Evolutionary conservation across 2,797 vertebrate genomes (phyloP).

Genomic region (Numenius phaeopus): DNA sequence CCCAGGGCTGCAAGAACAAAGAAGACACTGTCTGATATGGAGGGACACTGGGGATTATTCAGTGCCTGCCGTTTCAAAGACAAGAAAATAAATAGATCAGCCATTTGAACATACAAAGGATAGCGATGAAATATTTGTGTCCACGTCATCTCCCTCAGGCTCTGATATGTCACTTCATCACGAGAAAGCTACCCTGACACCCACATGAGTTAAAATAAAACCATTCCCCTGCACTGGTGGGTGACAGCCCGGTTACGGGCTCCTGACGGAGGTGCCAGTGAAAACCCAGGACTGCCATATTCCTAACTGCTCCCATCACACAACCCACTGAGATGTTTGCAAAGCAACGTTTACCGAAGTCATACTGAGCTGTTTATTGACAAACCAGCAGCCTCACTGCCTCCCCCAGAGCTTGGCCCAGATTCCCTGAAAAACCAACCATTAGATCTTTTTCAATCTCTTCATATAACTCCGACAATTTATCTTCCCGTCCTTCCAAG

Average conservation of each 20-base stretch:
- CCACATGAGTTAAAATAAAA: slow-evolving; percentile 41
- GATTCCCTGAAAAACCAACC: slow-evolving; percentile 75
- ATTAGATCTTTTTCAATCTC: slow-evolving; percentile 91
- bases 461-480: slow-evolving; percentile 86
- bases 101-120: not conserved
- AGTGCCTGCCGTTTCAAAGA: slow-evolving; percentile 3
- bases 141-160: not conserved
- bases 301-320: not conserved
- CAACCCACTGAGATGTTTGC: slow-evolving; percentile 15
- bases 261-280: not conserved
- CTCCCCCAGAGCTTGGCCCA: slow-evolving; percentile 29
- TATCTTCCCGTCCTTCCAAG: slow-evolving; percentile 85
- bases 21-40: not conserved
- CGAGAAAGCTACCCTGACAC: not conserved
- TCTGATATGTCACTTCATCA: not conserved
- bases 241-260: not conserved
- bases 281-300: not conserved
- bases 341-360: slow-evolving; percentile 17
- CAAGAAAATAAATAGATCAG: slow-evolving; percentile 11
- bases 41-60: not conserved
- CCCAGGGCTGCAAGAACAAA: slow-evolving; percentile 28
- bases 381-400: not conserved
- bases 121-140: slow-evolving; percentile 23
- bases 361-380: slow-evolving; percentile 45
- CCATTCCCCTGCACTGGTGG: not conserved